Conservation (phyloP, 2,797 vertebrate genomes). For the Hyperoplus lanceolatus region DNA sequence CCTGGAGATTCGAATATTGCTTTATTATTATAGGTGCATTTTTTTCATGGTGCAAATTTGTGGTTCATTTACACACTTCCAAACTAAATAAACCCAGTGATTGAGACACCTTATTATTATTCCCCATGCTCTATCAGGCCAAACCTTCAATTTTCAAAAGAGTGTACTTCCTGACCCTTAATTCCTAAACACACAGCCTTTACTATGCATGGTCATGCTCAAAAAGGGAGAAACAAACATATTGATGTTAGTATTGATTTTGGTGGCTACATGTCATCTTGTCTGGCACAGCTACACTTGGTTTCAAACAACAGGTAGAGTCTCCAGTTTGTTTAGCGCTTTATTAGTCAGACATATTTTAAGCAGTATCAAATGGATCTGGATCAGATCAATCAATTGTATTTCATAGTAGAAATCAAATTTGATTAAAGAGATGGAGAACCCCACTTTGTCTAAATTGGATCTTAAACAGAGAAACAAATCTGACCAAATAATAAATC, state of each 20-base stretch:
- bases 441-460: background rate
- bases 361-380: background rate
- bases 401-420: background rate
- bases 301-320: background rate
- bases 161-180: background rate
- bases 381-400: background rate
- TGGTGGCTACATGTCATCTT: conserved; percentile 1
- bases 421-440: background rate
- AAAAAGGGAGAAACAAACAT: background rate
- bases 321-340: background rate
- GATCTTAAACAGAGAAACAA: conserved; percentile 16
- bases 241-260: conserved; percentile 3
- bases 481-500: conserved; percentile 17
- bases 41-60: background rate
- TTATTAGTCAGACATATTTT: background rate
- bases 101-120: background rate
- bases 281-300: background rate
- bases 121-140: background rate
- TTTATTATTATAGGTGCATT: too few species aligned
- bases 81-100: background rate
- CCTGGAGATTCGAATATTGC: too few species aligned
- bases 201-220: background rate
- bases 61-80: background rate
- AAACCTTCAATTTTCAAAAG: conserved; percentile 4
- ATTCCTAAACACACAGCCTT: background rate